A percentile compares a stretch with the other conserved stretches of the same genome.
Evolutionary conservation across 1,140 invertebrate species (phyloP).

Genomic region (Tetragonula clypearis): DNA sequence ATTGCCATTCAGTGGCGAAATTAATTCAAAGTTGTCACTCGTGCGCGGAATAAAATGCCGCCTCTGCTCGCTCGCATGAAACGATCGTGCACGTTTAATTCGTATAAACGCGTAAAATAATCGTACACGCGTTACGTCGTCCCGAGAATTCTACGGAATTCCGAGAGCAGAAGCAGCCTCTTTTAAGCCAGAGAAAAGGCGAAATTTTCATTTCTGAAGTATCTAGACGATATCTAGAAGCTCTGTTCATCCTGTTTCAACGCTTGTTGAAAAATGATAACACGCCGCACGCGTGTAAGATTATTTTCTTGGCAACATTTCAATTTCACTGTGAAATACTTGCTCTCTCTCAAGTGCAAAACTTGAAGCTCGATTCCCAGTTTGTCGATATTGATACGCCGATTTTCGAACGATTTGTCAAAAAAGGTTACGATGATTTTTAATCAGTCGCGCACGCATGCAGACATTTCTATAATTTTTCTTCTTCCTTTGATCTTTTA

Average conservation of each 20-base stretch:
- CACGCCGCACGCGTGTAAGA: too few relatives aligned
- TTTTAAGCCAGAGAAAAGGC: neutral
- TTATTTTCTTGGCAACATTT: too few relatives aligned
- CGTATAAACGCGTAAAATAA: neutral
- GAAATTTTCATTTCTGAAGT: neutral
- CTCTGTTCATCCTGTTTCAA: neutral
- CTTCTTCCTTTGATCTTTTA: too few relatives aligned
- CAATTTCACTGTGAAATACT: too few relatives aligned
- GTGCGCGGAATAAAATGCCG: neutral
- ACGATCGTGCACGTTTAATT: neutral
- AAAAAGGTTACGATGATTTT: too few relatives aligned
- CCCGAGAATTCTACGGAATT: neutral
- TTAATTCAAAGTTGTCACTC: slow-evolving; percentile 1
- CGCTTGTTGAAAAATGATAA: too few relatives aligned
- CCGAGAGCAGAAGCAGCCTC: neutral
- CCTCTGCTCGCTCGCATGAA: neutral
- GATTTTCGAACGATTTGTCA: too few relatives aligned
- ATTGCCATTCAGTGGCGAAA: neutral
- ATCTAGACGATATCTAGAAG: neutral
- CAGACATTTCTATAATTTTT: too few relatives aligned
- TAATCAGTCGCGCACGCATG: too few relatives aligned
- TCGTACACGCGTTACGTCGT: neutral
- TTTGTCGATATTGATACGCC: too few relatives aligned
- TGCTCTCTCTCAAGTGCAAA: too few relatives aligned
- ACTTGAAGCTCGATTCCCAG: too few relatives aligned